Percentiles rank a stretch among this genome's conserved stretches.
phyloP scores from a whole-genome alignment of 2,888 invertebrate species.

The Rhogogaster chlorosoma region DNA sequence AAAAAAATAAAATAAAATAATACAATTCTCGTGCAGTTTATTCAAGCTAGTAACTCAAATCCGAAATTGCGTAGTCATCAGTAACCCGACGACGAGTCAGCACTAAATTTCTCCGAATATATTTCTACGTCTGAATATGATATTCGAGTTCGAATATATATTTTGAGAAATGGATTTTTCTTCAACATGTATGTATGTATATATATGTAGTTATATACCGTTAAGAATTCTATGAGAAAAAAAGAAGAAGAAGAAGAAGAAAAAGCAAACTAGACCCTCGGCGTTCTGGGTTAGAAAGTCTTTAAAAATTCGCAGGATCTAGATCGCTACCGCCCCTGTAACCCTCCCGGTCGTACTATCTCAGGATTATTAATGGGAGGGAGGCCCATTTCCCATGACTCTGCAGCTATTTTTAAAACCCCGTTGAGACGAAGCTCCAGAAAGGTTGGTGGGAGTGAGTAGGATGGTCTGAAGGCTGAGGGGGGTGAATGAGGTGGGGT shows the following conservation, averaged over 20 bases:
- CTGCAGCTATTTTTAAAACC: constrained; percentile 46
- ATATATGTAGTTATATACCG: background rate
- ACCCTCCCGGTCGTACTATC: background rate
- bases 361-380: constrained; percentile 40
- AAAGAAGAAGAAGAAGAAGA: background rate
- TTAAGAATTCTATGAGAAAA: background rate
- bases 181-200: no score
- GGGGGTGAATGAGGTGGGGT: constrained; percentile 25
- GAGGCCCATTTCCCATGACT: constrained; percentile 39
- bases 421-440: constrained; percentile 39
- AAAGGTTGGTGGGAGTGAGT: constrained; percentile 11
- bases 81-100: background rate
- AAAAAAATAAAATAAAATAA: background rate
- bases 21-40: background rate
- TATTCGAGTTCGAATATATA: background rate
- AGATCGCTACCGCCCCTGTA: background rate
- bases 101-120: background rate
- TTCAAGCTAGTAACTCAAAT: background rate
- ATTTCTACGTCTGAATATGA: background rate
- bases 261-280: background rate
- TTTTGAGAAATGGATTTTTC: background rate
- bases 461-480: constrained; percentile 10
- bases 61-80: background rate
- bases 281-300: background rate
- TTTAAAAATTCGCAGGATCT: constrained; percentile 21